Conservation (phyloP, 2,113 vertebrate species). For the Cyprinodon variegatus region DNA sequence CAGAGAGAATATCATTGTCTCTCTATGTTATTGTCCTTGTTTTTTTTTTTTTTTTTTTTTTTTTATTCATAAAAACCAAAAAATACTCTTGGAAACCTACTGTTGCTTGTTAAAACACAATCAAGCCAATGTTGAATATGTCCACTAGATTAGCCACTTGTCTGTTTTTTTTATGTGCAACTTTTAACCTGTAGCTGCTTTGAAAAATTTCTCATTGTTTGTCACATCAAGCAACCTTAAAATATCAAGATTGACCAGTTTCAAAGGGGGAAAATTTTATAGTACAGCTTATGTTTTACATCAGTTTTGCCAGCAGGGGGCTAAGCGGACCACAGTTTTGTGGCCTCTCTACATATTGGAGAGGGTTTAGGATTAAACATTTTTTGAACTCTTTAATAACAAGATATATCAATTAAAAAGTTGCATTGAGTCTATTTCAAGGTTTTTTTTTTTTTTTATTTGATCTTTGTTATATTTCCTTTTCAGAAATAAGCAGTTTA, state of each 20-base stretch:
- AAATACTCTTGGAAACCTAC: neutral
- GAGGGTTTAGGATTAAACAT: neutral
- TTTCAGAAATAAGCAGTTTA: neutral
- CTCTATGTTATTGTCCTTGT: neutral
- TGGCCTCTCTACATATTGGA: neutral
- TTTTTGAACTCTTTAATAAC: neutral
- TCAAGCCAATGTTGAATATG: neutral
- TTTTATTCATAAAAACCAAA: neutral
- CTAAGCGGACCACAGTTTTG: slow-evolving; percentile 56
- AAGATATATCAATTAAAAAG: neutral
- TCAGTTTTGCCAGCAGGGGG: slow-evolving; percentile 71
- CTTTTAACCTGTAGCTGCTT: neutral
- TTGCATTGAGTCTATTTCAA: neutral
- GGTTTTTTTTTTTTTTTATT: no score
- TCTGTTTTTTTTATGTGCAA: neutral
- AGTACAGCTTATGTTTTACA: slow-evolving; percentile 7
- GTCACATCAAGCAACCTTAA: neutral
- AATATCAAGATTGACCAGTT: neutral
- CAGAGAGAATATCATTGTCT: neutral
- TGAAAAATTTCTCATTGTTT: neutral
- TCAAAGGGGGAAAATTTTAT: no score
- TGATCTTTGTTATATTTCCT: no score
- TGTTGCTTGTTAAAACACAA: neutral
- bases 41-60: no score
- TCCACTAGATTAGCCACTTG: neutral